phyloP scores from a whole-genome alignment of 2,113 vertebrate species.

The Ciconia maguari region DNA sequence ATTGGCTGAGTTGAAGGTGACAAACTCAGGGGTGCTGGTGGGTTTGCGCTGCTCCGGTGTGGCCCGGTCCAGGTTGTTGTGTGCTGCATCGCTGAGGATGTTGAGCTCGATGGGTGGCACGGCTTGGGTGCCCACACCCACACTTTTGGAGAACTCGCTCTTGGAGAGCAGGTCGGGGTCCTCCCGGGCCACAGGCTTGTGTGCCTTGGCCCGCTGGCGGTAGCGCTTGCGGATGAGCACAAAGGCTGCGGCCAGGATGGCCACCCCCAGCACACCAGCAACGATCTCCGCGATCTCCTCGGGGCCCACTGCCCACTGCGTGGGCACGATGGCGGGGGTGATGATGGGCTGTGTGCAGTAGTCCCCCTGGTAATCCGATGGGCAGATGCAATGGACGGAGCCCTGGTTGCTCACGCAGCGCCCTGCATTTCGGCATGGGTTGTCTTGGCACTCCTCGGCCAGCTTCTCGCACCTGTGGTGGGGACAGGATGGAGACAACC shows the following conservation, averaged over 20 bases:
- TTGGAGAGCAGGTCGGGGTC: slow-evolving; percentile 90
- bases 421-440: slow-evolving; percentile 74
- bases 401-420: slow-evolving; percentile 73
- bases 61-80: slow-evolving; percentile 78
- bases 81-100: slow-evolving; percentile 64
- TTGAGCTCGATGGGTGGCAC: slow-evolving; percentile 82
- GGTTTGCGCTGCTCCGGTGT: slow-evolving; percentile 71
- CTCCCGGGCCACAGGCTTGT: slow-evolving; percentile 84
- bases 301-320: slow-evolving; percentile 61
- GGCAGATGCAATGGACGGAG: slow-evolving; percentile 73
- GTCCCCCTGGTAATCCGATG: slow-evolving; percentile 17
- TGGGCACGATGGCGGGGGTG: slow-evolving; percentile 64
- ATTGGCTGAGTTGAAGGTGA: slow-evolving; percentile 72
- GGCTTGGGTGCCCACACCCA: slow-evolving; percentile 76
- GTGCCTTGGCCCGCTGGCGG: slow-evolving; percentile 74
- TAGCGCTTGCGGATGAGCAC: slow-evolving; percentile 77
- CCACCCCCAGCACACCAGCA: slow-evolving; percentile 62
- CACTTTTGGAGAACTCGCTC: slow-evolving; percentile 77
- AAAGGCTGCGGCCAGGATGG: slow-evolving; percentile 66
- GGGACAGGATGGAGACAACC: background rate
- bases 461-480: slow-evolving; percentile 80
- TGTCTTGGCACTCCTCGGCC: slow-evolving; percentile 72
- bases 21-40: slow-evolving; percentile 53
- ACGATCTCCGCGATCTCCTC: slow-evolving; percentile 81
- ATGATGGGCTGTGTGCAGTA: slow-evolving; percentile 61